Evolutionary conservation across 1,140 invertebrate species (phyloP).

Genomic region (Tetramorium simillimum): DNA sequence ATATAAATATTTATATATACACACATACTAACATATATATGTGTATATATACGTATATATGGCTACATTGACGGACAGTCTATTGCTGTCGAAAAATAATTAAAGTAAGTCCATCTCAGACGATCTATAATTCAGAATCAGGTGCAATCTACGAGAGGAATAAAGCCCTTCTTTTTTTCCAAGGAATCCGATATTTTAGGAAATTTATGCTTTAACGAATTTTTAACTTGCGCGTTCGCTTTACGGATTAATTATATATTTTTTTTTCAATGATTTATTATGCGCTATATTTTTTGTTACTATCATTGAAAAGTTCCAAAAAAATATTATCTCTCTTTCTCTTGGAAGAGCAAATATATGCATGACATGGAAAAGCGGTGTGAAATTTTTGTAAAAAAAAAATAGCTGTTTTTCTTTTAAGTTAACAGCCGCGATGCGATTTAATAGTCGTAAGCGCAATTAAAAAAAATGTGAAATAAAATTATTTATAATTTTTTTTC

Average conservation of each 20-base stretch:
- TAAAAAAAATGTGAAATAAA: background rate
- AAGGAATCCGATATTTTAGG: background rate
- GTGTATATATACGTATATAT: conserved; percentile 22
- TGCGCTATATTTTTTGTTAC: background rate
- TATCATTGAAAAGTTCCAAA: background rate
- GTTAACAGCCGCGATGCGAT: background rate
- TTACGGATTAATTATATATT: background rate
- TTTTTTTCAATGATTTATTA: background rate
- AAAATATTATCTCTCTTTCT: background rate
- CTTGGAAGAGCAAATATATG: background rate
- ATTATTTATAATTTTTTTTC: background rate
- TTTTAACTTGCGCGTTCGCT: background rate
- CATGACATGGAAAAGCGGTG: background rate
- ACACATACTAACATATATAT: background rate
- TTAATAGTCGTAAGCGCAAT: background rate
- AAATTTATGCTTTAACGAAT: background rate
- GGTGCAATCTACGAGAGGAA: background rate
- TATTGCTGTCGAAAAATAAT: conserved; percentile 50
- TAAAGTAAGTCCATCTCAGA: conserved; percentile 39
- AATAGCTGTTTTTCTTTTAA: background rate
- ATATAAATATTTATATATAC: conserved; percentile 33
- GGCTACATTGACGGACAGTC: conserved; percentile 37
- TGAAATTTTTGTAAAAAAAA: background rate
- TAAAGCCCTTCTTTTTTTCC: background rate
- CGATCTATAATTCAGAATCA: conserved; percentile 12